A percentile compares a stretch with the other conserved stretches of the same genome.
These are phyloP conservation scores for Argya squamiceps DNA, from an alignment of 2,797 vertebrate genomes.

Conservation along the genomic window DNA sequence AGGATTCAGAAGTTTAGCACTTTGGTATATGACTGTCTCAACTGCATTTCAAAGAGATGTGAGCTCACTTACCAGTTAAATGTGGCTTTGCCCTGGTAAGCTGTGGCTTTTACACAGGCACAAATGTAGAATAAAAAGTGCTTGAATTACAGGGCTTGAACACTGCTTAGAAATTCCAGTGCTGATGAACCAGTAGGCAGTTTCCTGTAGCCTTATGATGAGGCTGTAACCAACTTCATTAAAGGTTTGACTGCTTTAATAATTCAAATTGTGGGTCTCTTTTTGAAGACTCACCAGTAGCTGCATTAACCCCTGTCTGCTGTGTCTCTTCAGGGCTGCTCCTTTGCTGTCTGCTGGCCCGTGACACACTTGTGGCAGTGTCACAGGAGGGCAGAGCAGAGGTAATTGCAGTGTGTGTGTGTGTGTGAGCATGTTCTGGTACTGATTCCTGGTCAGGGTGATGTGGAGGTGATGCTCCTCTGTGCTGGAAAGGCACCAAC, in stretches of 20 bases:
- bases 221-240: constrained; percentile 46
- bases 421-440: not conserved
- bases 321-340: not conserved
- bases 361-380: not conserved
- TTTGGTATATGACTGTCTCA: not conserved
- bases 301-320: constrained; percentile 23
- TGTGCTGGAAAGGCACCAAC: not conserved
- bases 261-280: constrained; percentile 46
- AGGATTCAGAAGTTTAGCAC: not conserved
- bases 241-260: constrained; percentile 56
- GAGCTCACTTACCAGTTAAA: not conserved
- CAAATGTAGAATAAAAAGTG: not conserved
- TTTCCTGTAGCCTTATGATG: constrained; percentile 27
- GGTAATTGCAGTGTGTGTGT: not conserved
- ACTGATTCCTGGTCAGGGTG: not conserved
- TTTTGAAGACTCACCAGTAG: constrained; percentile 19
- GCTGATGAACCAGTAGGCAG: constrained; percentile 26
- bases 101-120: not conserved
- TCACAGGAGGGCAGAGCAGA: not conserved
- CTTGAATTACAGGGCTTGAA: constrained; percentile 39
- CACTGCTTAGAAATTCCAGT: not conserved
- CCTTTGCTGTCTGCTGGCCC: not conserved
- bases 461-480: not conserved
- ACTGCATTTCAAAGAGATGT: not conserved
- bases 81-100: not conserved